Conservation (phyloP, 2,888 invertebrate species). For the Noctua pronuba region DNA sequence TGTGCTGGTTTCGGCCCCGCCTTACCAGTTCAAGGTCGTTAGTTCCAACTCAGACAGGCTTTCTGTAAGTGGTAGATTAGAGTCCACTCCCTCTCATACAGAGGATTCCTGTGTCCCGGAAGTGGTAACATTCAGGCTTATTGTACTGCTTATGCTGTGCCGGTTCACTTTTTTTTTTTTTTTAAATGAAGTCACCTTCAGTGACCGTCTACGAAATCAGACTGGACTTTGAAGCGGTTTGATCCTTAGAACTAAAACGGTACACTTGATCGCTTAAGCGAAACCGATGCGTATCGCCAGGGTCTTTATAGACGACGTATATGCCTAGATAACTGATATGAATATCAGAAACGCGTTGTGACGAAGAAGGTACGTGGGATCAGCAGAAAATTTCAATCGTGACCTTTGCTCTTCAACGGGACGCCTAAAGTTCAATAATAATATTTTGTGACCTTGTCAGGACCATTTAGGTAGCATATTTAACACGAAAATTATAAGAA, state of each 20-base stretch:
- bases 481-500: not conserved
- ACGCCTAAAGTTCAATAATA: not conserved
- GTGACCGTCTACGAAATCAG: not conserved
- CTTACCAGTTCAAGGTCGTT: not conserved
- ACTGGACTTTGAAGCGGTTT: not conserved
- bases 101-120: not conserved
- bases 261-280: not conserved
- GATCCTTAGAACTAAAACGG: not conserved
- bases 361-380: not conserved
- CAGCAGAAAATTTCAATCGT: not conserved
- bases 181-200: not conserved
- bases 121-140: not conserved
- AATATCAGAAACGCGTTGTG: not conserved
- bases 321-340: conserved; percentile 8
- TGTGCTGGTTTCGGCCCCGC: not conserved
- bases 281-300: not conserved
- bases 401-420: not conserved
- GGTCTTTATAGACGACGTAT: not conserved
- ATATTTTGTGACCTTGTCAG: not conserved
- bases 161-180: too few relatives aligned
- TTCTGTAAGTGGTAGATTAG: not conserved
- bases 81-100: not conserved
- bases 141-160: not conserved
- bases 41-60: not conserved
- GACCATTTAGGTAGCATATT: not conserved